Evolutionary conservation across 2,113 vertebrate species (phyloP).

Genomic region (Eulemur rufifrons): DNA sequence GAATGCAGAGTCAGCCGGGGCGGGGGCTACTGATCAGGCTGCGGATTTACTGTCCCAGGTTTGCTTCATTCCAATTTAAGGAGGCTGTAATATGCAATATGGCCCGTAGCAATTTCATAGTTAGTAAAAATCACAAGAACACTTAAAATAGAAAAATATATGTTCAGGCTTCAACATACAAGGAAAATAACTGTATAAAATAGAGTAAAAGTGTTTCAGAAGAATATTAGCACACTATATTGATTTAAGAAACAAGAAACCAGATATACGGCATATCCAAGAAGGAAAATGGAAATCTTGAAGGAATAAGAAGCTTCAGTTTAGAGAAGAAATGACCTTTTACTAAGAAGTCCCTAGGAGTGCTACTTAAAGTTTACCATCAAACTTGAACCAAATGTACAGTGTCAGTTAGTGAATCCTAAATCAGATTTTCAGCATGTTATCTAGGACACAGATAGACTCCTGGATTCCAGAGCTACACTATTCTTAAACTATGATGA

Average conservation of each 20-base stretch:
- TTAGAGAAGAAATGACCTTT: background rate
- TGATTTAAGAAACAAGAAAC: constrained; percentile 59
- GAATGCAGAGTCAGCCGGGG: constrained; percentile 65
- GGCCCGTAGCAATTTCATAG: constrained; percentile 66
- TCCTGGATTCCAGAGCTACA: background rate
- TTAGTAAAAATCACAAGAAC: constrained; percentile 78
- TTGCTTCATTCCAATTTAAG: constrained; percentile 69
- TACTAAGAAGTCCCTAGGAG: background rate
- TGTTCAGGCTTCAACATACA: constrained; percentile 68
- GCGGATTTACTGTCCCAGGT: constrained; percentile 72
- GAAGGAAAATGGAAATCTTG: background rate
- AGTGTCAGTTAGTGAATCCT: background rate
- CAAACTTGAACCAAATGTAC: background rate
- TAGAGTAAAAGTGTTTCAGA: constrained; percentile 66
- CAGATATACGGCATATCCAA: background rate
- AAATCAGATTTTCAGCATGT: background rate
- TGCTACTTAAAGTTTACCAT: background rate
- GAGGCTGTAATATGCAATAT: constrained; percentile 67
- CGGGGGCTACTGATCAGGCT: constrained; percentile 35
- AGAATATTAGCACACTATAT: constrained; percentile 66
- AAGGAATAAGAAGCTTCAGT: background rate
- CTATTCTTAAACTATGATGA: background rate
- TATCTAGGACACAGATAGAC: too few relatives aligned
- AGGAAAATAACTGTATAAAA: constrained; percentile 49
- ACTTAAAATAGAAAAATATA: constrained; percentile 80